A percentile compares a stretch with the other conserved stretches of the same genome.
Evolutionary conservation across 2,888 invertebrate species (phyloP).

Genomic region (Ochropleura plecta): DNA sequence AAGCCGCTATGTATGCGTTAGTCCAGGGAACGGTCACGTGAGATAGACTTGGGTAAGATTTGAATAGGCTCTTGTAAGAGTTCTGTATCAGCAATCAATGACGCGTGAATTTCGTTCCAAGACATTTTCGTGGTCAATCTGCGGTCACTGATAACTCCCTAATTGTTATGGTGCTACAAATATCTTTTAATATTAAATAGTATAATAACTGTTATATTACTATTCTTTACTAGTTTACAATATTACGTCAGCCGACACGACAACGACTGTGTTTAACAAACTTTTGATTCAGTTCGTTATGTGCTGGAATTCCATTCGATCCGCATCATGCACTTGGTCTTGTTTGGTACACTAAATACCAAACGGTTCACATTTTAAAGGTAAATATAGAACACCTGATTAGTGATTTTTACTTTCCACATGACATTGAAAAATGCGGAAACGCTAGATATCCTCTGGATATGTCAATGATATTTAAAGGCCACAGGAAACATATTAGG

Average conservation of each 20-base stretch:
- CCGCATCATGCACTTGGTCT: background rate
- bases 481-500: constrained; percentile 34
- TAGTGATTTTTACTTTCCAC: background rate
- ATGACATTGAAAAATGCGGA: constrained; percentile 15
- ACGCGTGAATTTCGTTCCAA: background rate
- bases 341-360: background rate
- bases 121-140: background rate
- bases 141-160: background rate
- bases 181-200: background rate
- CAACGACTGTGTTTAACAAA: constrained; percentile 9
- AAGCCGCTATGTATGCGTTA: background rate
- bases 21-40: background rate
- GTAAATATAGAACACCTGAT: constrained; percentile 6
- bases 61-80: constrained; percentile 9
- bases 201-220: background rate
- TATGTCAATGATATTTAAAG: constrained; percentile 33
- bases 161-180: background rate
- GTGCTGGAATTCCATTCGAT: background rate
- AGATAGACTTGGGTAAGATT: background rate
- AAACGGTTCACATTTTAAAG: background rate
- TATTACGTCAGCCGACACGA: background rate
- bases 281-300: background rate
- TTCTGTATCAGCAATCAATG: background rate
- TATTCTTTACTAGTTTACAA: background rate
- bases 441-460: constrained; percentile 2